Evolutionary conservation across 2,113 vertebrate genomes (phyloP).

Genomic region (Rhizomys pruinosus): DNA sequence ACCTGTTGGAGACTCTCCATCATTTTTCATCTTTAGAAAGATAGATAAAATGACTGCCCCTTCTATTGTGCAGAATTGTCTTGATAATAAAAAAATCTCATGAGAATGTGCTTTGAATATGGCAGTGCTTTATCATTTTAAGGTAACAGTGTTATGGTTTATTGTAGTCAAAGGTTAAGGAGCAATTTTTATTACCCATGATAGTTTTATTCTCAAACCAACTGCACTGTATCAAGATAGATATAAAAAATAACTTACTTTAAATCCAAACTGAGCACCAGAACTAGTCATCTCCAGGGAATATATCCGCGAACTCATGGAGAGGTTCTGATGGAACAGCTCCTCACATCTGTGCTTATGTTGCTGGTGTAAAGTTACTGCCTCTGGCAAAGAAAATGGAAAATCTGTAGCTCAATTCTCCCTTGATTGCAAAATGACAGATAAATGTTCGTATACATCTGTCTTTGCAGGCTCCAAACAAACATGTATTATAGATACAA

Average conservation of each 20-base stretch:
- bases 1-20: background rate
- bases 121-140: conserved; percentile 40
- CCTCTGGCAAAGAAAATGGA: conserved; percentile 66
- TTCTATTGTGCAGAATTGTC: background rate
- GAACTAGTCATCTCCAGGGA: conserved; percentile 36
- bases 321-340: conserved; percentile 18
- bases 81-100: conserved; percentile 12
- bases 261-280: conserved; percentile 37
- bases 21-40: conserved; percentile 22
- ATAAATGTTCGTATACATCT: conserved; percentile 56
- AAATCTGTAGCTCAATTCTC: conserved; percentile 63
- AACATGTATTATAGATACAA: conserved; percentile 52
- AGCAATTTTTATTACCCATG: conserved; percentile 11
- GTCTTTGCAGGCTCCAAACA: conserved; percentile 53
- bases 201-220: conserved; percentile 53
- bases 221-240: conserved; percentile 15
- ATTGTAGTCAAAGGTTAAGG: conserved; percentile 52
- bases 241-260: conserved; percentile 51
- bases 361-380: conserved; percentile 26
- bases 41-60: background rate
- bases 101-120: conserved; percentile 30
- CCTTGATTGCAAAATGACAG: conserved; percentile 69
- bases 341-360: conserved; percentile 63
- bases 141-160: conserved; percentile 41
- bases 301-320: conserved; percentile 33